Conservation (phyloP, 2,888 invertebrate species). For the Pristionchus entomophagus region DNA sequence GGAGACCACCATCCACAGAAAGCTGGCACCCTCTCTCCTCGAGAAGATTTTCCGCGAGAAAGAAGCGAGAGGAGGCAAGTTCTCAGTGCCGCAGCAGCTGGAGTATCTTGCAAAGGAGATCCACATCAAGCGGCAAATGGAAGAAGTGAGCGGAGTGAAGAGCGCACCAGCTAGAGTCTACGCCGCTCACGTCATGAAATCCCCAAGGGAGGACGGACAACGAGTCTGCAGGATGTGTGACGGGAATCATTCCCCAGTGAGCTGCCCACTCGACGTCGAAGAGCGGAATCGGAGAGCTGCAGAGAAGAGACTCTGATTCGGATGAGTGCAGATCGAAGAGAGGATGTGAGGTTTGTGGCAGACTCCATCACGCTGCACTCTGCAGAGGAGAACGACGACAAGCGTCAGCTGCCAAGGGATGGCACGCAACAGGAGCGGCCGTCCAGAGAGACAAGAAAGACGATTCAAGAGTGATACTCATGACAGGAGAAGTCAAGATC, state of each 20-base stretch:
- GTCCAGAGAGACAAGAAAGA: background rate
- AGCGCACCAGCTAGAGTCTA: background rate
- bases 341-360: too few species aligned
- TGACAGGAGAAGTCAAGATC: background rate
- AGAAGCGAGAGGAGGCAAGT: background rate
- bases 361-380: too few species aligned
- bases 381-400: too few species aligned
- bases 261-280: background rate
- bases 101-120: background rate
- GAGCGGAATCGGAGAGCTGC: background rate
- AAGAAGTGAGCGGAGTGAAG: too few species aligned
- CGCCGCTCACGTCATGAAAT: background rate
- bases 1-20: background rate
- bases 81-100: background rate
- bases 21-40: background rate
- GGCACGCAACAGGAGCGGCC: background rate
- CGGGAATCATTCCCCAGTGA: background rate
- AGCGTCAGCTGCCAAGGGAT: background rate
- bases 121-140: too few species aligned
- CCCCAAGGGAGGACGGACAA: background rate
- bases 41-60: background rate
- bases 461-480: too few species aligned
- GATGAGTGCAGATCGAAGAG: background rate
- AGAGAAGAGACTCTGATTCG: background rate
- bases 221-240: background rate